Percentiles rank a stretch among this genome's conserved stretches.
Conservation (phyloP, 2,113 vertebrate species). For the Gallinago jamesoni region DNA sequence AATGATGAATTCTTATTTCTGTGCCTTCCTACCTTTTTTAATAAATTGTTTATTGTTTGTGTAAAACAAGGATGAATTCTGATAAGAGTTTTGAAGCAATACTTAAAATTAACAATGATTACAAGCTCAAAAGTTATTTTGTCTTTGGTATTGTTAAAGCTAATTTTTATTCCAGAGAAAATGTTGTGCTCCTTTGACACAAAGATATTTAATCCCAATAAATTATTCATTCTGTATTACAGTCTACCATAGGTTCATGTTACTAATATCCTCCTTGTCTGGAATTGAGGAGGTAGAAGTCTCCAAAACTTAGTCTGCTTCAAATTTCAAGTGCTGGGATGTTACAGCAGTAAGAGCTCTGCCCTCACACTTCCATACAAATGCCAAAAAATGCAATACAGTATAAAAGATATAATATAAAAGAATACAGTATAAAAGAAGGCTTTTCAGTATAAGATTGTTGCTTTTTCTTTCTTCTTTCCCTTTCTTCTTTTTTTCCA, state of each 20-base stretch:
- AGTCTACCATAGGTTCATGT: neutral
- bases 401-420: too few species aligned
- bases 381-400: neutral
- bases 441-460: neutral
- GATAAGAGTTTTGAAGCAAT: neutral
- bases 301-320: neutral
- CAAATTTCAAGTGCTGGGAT: neutral
- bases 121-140: neutral
- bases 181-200: neutral
- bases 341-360: neutral
- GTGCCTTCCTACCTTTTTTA: neutral
- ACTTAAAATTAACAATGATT: neutral
- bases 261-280: neutral
- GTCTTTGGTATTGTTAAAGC: neutral
- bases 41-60: neutral
- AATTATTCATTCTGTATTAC: neutral
- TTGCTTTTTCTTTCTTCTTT: neutral
- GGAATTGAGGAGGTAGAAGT: neutral
- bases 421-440: neutral
- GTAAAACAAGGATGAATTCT: neutral
- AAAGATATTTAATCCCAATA: neutral
- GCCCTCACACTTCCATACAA: neutral
- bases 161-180: neutral
- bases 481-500: neutral
- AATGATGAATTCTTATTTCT: neutral